Conservation (phyloP, 2,113 vertebrate genomes). For the Tychaedon coryphoeus region DNA sequence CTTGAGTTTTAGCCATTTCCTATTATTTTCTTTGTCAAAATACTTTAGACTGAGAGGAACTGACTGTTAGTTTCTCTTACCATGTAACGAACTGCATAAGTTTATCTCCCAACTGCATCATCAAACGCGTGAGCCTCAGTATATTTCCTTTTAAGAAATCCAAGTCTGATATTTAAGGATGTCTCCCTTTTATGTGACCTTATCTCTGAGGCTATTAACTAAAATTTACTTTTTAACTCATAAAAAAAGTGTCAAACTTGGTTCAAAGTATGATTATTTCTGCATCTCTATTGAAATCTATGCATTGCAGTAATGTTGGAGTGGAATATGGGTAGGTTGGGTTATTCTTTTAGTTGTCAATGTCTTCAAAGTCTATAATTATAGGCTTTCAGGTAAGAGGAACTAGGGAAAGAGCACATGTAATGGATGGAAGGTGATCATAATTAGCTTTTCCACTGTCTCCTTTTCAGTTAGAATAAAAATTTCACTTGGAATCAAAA, state of each 20-base stretch:
- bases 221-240: neutral
- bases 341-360: neutral
- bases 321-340: neutral
- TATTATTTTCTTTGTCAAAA: neutral
- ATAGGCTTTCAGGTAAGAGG: neutral
- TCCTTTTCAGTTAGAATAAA: neutral
- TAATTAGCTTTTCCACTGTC: neutral
- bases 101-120: neutral
- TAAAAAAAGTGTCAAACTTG: neutral
- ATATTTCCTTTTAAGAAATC: neutral
- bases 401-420: neutral
- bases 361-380: neutral
- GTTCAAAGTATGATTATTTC: neutral
- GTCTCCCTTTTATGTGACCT: neutral
- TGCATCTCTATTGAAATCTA: neutral
- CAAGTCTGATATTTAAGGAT: neutral
- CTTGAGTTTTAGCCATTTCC: neutral
- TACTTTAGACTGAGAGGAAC: neutral
- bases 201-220: neutral
- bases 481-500: neutral
- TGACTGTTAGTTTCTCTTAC: neutral
- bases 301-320: neutral
- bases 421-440: neutral
- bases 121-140: neutral
- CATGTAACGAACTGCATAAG: fast-evolving